Evolutionary conservation across 2,888 invertebrate genomes (phyloP).

Genomic region (Proisotoma minuta): DNA sequence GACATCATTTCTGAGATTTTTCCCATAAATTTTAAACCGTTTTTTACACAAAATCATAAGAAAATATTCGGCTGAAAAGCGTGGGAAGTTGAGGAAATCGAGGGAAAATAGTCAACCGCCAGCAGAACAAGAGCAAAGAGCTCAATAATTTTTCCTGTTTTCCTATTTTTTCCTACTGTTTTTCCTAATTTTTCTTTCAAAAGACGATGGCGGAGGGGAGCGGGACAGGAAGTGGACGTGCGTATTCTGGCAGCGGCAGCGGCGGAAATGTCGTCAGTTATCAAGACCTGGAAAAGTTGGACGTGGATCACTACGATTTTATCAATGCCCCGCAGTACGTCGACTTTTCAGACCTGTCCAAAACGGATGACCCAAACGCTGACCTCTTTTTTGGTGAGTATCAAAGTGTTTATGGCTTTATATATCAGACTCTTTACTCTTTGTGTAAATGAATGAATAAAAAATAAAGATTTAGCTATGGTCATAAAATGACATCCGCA

Average conservation of each 20-base stretch:
- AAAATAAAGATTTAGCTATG: too few species aligned
- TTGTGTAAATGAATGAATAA: background rate
- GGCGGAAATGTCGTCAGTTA: background rate
- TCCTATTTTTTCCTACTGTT: background rate
- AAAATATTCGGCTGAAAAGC: too few species aligned
- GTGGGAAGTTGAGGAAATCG: too few species aligned
- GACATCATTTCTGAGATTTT: too few species aligned
- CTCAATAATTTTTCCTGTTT: background rate
- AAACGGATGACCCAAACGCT: constrained; percentile 30
- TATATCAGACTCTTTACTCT: background rate
- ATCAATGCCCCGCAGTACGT: constrained; percentile 44
- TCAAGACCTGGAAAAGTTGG: background rate
- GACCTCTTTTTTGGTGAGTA: constrained; percentile 42
- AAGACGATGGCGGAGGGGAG: background rate
- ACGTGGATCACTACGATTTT: constrained; percentile 30
- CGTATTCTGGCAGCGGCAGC: background rate
- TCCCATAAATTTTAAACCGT: too few species aligned
- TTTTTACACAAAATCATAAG: too few species aligned
- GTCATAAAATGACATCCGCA: too few species aligned
- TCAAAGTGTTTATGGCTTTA: background rate
- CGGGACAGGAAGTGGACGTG: background rate
- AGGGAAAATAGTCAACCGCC: too few species aligned
- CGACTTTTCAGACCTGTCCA: constrained; percentile 35
- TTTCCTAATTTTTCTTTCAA: background rate
- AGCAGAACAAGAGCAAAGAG: too few species aligned